phyloP scores from a whole-genome alignment of 2,797 vertebrate genomes.

The Loriculus beryllinus region DNA sequence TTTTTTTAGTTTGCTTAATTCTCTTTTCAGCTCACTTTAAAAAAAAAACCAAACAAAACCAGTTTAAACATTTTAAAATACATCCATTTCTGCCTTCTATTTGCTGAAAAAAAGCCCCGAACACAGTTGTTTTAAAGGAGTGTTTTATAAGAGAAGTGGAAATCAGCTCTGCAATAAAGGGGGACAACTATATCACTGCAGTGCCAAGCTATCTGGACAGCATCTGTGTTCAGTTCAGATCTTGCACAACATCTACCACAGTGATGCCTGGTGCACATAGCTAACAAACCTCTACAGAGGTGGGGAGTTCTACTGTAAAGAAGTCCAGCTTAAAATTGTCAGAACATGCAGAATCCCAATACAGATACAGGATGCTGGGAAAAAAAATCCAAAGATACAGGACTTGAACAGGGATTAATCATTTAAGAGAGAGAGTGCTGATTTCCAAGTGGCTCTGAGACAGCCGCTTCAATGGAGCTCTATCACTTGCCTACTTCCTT shows the following conservation, averaged over 20 bases:
- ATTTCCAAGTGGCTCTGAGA: not conserved
- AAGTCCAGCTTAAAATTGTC: not conserved
- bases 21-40: not conserved
- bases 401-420: not conserved
- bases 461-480: not conserved
- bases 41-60: no score
- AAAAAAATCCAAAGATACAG: not conserved
- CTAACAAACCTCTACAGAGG: not conserved
- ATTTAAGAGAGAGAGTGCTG: not conserved
- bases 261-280: accelerated
- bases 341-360: not conserved
- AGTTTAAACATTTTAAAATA: not conserved
- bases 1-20: not conserved
- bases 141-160: not conserved
- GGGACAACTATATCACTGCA: not conserved
- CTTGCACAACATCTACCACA: not conserved
- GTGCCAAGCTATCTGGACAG: not conserved
- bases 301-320: not conserved
- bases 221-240: not conserved
- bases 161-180: not conserved
- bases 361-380: not conserved
- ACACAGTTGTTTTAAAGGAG: not conserved
- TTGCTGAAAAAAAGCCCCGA: not conserved
- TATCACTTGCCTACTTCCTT: not conserved
- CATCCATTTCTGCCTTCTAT: not conserved